These are phyloP conservation scores for Ricordea florida DNA, from an alignment of 92 coral and sea anemone species.

Conservation along the genomic window DNA sequence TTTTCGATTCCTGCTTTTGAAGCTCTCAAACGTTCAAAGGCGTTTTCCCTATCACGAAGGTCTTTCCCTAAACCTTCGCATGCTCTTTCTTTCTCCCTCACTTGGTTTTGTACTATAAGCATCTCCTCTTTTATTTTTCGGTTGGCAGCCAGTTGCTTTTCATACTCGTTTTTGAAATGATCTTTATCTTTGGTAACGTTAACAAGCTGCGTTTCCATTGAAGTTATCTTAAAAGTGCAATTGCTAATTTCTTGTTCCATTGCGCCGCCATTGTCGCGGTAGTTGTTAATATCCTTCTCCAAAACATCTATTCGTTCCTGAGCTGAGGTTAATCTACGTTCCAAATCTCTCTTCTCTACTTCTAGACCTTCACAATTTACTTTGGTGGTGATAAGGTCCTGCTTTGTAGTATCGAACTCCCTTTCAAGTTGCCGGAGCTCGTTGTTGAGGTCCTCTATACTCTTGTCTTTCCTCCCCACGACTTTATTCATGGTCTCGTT, in stretches of 20 bases:
- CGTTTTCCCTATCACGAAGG: constrained; percentile 75
- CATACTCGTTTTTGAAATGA: constrained; percentile 92
- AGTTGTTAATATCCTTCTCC: constrained; percentile 72
- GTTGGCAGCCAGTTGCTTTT: constrained; percentile 67
- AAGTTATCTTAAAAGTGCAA: constrained; percentile 69
- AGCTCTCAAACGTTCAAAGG: constrained; percentile 67
- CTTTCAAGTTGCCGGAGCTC: constrained; percentile 74
- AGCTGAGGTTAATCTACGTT: constrained; percentile 65
- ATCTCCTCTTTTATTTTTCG: constrained; percentile 84
- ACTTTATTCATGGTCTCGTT: constrained; percentile 75
- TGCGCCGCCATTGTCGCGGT: constrained; percentile 78
- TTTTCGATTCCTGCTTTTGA: constrained; percentile 72
- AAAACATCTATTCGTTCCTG: constrained; percentile 73
- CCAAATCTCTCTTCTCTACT: constrained; percentile 81
- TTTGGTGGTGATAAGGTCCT: constrained; percentile 75
- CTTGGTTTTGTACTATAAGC: constrained; percentile 80
- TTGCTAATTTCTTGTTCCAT: constrained; percentile 87
- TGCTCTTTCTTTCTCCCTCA: constrained; percentile 79
- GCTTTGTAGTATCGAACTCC: constrained; percentile 82
- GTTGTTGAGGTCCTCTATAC: constrained; percentile 75
- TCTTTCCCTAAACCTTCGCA: constrained; percentile 75
- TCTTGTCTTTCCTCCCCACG: constrained; percentile 68
- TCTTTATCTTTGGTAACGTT: constrained; percentile 83
- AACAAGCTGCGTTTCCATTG: constrained; percentile 86
- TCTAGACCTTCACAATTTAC: constrained; percentile 77